Base-by-base conservation (phyloP, 2,888 invertebrate species). In the Auanema sp. region DNA sequence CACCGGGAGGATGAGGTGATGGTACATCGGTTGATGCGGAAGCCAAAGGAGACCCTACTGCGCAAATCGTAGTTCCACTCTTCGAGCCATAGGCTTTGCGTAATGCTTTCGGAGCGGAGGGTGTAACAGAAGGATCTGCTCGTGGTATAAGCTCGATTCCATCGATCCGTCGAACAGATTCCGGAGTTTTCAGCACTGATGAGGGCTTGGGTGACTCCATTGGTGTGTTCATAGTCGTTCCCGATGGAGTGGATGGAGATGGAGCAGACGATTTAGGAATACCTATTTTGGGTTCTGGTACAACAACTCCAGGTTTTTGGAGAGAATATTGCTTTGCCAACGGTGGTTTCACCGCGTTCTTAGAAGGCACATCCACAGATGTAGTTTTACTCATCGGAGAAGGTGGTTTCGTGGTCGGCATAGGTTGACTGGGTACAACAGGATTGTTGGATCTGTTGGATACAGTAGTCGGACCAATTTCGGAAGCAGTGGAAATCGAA, bases 51-150 rank as follows among this genome's bases (percentile, higher is more conserved):
- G 68, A 65, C 1, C 73, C 76, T 5, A 75, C 69, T 12, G 75
- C 71, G 59, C 76, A 75, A 41, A 75, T 75, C 18, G 75, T 76
- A 12, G 76, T 75, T 18, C 75, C 73, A 47, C 72, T 70, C 57
- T 77, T 77, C 4, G 73, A 70, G 0, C 75, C 76, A 53, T 77
- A 77, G 5, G 75, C 71, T 40, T 75, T 70, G 44, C 76, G 49
- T 4, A 77, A 55, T 21, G 76, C 75, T 54, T 75, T 75, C 10
- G 76, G 73, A 21, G 72, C 75, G 25, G 66, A 60, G 23, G 65
- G 63, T 23, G 66, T 56, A 25, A 58, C 55, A 5, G 59, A 64
- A n/a, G 64, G 63, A 12, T 49, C 33, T 21, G 51, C 52, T 3
- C 55, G 44, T 10, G 62, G 52, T 1, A 69, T 40, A 44, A 71